These are phyloP conservation scores for Numenius phaeopus DNA, from an alignment of 2,797 vertebrate genomes.

Conservation along the genomic window DNA sequence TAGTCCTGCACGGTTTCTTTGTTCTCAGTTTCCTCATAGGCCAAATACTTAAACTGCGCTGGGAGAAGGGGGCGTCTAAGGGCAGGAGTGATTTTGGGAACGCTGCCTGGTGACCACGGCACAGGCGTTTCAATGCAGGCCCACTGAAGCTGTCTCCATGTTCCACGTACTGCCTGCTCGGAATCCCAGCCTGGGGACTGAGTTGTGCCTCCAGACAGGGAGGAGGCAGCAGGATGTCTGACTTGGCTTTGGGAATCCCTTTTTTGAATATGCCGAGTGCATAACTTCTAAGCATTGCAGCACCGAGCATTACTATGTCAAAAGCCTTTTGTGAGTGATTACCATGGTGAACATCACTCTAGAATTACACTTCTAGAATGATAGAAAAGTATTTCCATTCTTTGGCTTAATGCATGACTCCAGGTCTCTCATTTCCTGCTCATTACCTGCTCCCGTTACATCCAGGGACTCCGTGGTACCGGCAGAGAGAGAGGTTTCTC, in stretches of 20 bases:
- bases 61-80: background rate
- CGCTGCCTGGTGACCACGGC: background rate
- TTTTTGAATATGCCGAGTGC: background rate
- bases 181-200: background rate
- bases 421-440: background rate
- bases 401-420: background rate
- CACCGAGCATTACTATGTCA: background rate
- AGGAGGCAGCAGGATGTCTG: background rate
- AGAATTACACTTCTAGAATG: background rate
- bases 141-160: background rate
- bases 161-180: background rate
- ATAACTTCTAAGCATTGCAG: background rate
- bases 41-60: background rate
- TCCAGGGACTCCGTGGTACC: background rate
- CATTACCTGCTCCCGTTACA: background rate
- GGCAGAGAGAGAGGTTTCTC: background rate
- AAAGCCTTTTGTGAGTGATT: background rate
- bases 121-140: background rate
- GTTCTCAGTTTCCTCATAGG: slow-evolving; percentile 7
- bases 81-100: background rate
- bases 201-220: background rate
- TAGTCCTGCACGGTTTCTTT: background rate
- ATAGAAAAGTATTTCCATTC: background rate
- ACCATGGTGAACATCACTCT: background rate
- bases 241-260: background rate